Evolutionary conservation across 2,113 vertebrate genomes (phyloP).

Genomic region (Corydoras sp.): DNA sequence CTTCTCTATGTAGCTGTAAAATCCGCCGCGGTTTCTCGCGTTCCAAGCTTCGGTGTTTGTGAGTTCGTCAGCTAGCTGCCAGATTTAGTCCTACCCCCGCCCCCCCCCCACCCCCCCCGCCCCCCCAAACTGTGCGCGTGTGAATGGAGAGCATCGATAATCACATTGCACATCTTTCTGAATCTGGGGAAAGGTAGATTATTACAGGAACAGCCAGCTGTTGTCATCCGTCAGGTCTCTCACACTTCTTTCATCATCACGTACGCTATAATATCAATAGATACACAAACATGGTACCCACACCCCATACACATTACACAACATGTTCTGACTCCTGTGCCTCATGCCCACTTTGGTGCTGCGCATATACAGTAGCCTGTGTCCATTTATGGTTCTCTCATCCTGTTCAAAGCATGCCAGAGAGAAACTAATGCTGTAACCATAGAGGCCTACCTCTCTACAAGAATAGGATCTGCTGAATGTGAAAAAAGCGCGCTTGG

Average conservation of each 20-base stretch:
- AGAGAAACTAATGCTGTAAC: conserved; percentile 20
- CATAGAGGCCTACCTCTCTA: conserved; percentile 4
- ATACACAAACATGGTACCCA: conserved; percentile 7
- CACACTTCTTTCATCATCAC: conserved; percentile 15
- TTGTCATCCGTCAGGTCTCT: conserved; percentile 39
- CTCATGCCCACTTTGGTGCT: conserved; percentile 22
- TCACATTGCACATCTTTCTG: conserved; percentile 50
- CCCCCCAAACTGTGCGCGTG: conserved; percentile 41
- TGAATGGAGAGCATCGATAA: conserved; percentile 48
- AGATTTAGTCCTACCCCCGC: conserved; percentile 51
- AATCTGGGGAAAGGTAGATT: conserved; percentile 14
- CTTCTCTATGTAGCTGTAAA: conserved; percentile 42
- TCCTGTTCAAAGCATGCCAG: conserved; percentile 28
- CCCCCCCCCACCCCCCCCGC: conserved; percentile 39
- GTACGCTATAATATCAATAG: conserved; percentile 44
- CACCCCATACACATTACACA: conserved; percentile 40
- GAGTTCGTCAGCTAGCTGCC: conserved; percentile 65
- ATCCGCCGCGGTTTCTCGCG: conserved; percentile 53
- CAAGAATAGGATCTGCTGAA: not conserved
- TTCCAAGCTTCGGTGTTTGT: conserved; percentile 67
- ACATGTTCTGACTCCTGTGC: conserved; percentile 44
- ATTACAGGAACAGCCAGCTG: conserved; percentile 17
- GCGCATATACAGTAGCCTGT: not conserved
- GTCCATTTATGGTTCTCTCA: conserved; percentile 8
- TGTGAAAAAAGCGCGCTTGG: not conserved